Conservation (phyloP, 2,797 vertebrate genomes). For the Salarias fasciatus region DNA sequence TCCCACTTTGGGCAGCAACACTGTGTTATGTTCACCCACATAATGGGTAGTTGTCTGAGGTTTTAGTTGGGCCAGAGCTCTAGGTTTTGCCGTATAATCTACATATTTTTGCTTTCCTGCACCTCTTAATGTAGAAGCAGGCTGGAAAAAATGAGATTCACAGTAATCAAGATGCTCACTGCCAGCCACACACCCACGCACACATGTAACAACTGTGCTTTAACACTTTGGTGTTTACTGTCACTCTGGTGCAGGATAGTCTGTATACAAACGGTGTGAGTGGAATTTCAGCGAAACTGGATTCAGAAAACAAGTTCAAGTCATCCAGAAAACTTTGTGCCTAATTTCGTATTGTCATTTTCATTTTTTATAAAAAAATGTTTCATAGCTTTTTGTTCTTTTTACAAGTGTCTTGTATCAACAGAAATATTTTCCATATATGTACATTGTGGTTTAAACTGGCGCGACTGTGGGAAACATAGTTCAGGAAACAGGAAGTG, state of each 20-base stretch:
- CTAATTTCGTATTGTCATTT: not conserved
- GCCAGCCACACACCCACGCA: conserved; percentile 55
- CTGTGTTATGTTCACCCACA: conserved; percentile 72
- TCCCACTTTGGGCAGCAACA: conserved; percentile 51
- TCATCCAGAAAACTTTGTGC: not conserved
- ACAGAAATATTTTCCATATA: conserved; percentile 47
- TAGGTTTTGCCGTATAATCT: conserved; percentile 64
- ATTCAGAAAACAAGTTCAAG: conserved; percentile 14
- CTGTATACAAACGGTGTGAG: conserved; percentile 17
- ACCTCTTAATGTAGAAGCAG: conserved; percentile 55
- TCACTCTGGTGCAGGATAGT: conserved; percentile 9
- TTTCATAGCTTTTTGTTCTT: not conserved
- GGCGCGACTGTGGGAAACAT: conserved; percentile 69
- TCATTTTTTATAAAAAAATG: not conserved
- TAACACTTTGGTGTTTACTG: conserved; percentile 37
- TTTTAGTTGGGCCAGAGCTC: conserved; percentile 51
- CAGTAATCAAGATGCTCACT: conserved; percentile 46
- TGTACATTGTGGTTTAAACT: conserved; percentile 76
- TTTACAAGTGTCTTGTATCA: not conserved
- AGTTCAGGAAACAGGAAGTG: conserved; percentile 87
- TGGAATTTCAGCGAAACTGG: not conserved
- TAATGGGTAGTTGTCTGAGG: conserved; percentile 70
- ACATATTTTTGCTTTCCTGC: conserved; percentile 72
- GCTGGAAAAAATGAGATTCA: conserved; percentile 46
- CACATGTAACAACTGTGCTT: conserved; percentile 47